Conservation (phyloP, 2,888 invertebrate species). For the Acleris holmiana region DNA sequence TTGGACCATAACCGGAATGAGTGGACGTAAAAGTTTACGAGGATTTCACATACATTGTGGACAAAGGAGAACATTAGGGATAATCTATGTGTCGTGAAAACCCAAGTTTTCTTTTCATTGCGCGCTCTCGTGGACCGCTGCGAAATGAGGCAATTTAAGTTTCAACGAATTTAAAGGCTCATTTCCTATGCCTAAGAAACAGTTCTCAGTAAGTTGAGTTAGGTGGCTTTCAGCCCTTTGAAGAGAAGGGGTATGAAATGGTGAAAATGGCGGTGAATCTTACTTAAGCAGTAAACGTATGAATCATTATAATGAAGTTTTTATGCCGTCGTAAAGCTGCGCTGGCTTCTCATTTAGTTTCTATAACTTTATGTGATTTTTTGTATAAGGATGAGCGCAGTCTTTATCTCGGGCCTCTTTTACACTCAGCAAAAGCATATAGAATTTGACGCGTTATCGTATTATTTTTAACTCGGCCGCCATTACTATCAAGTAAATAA, state of each 20-base stretch:
- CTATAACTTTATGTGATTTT: too few relatives aligned
- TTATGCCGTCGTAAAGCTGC: too few relatives aligned
- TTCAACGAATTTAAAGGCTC: constrained; percentile 43
- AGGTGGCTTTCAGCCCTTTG: too few relatives aligned
- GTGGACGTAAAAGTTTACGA: constrained; percentile 70
- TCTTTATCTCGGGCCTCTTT: too few relatives aligned
- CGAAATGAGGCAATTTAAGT: constrained; percentile 59
- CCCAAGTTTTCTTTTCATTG: constrained; percentile 72
- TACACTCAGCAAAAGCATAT: too few relatives aligned
- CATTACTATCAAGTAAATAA: too few relatives aligned
- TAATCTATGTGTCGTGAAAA: constrained; percentile 72
- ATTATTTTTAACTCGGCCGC: too few relatives aligned
- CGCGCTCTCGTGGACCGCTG: constrained; percentile 53
- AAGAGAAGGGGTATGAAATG: neutral
- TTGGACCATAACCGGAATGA: constrained; percentile 58
- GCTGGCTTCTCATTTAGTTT: too few relatives aligned
- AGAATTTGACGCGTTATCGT: too few relatives aligned
- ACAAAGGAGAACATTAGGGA: constrained; percentile 69
- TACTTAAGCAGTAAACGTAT: neutral
- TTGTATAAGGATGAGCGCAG: too few relatives aligned
- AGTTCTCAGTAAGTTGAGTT: neutral
- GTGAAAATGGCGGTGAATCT: neutral
- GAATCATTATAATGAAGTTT: too few relatives aligned
- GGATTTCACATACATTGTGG: constrained; percentile 72
- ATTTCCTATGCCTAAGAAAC: constrained; percentile 20